A percentile compares a stretch with the other conserved stretches of the same genome.
phyloP scores from a whole-genome alignment of 2,888 invertebrate genomes.

The Nymphalis c-album region DNA sequence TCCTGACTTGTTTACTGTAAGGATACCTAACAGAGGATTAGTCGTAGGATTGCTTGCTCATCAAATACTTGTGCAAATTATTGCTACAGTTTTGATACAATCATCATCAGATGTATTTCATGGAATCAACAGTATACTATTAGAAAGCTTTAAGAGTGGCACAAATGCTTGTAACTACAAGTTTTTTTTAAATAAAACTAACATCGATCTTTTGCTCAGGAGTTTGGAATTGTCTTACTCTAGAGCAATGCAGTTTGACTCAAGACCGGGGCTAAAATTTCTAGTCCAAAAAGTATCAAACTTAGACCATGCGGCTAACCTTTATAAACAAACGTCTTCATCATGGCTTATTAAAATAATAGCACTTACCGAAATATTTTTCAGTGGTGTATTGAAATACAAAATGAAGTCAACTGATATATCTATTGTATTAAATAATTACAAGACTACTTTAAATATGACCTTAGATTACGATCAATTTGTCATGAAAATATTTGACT shows the following conservation, averaged over 20 bases:
- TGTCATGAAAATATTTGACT: conserved; percentile 81
- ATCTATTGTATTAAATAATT: conserved; percentile 83
- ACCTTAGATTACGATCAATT: conserved; percentile 81
- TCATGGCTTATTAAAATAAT: conserved; percentile 95
- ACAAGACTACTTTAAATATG: conserved; percentile 79
- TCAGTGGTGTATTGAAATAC: conserved; percentile 85
- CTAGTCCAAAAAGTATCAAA: conserved; percentile 95
- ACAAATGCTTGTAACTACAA: conserved; percentile 71
- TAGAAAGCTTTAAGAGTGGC: conserved; percentile 75
- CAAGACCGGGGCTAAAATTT: conserved; percentile 95
- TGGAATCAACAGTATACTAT: conserved; percentile 82
- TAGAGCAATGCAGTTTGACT: conserved; percentile 92
- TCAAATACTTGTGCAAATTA: conserved; percentile 94
- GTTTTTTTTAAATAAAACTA: conserved; percentile 80
- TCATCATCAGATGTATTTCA: conserved; percentile 84
- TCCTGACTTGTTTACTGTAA: conserved; percentile 88
- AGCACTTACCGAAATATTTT: conserved; percentile 91
- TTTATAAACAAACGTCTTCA: conserved; percentile 96
- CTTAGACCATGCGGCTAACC: conserved; percentile 91
- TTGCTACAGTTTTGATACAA: conserved; percentile 92
- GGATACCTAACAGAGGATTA: conserved; percentile 93
- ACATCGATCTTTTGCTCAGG: conserved; percentile 86
- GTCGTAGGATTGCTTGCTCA: conserved; percentile 95
- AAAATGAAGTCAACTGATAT: conserved; percentile 83
- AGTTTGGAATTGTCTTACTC: conserved; percentile 91